Conservation (phyloP, 2,797 vertebrate genomes). For the Danio tinwini region DNA sequence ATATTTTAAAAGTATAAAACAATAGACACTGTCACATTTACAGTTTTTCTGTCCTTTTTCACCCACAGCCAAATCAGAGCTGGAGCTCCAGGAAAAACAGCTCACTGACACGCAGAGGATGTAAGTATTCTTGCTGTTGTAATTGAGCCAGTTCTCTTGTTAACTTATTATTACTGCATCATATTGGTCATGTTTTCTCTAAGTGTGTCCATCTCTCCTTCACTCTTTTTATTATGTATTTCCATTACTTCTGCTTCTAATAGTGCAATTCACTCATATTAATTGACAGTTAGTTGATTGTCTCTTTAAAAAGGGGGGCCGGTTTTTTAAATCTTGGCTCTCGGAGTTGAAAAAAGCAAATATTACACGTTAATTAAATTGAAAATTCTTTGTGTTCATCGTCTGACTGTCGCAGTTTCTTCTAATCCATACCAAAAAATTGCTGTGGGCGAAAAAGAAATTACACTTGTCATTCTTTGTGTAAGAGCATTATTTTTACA, state of each 20-base stretch:
- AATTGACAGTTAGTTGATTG: conserved; percentile 27
- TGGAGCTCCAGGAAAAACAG: conserved; percentile 88
- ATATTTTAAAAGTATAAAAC: conserved; percentile 11
- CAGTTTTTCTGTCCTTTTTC: conserved; percentile 5
- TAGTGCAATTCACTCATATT: conserved; percentile 23
- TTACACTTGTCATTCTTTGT: conserved; percentile 37
- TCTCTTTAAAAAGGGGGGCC: too few species aligned
- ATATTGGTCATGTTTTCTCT: not conserved
- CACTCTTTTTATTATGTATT: not conserved
- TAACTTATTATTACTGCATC: conserved; percentile 18
- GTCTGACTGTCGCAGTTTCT: conserved; percentile 54
- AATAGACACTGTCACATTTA: conserved; percentile 10
- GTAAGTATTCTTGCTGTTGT: conserved; percentile 71
- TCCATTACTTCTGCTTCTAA: conserved; percentile 20
- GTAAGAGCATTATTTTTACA: conserved; percentile 62
- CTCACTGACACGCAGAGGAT: conserved; percentile 86
- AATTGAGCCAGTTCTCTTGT: conserved; percentile 20
- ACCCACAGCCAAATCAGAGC: conserved; percentile 88
- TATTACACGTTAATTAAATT: conserved; percentile 43
- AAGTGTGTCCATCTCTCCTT: conserved; percentile 36
- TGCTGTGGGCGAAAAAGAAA: conserved; percentile 40
- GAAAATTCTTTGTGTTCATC: conserved; percentile 44
- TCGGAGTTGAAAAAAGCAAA: conserved; percentile 34
- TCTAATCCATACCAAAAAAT: conserved; percentile 38
- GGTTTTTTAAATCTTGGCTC: conserved; percentile 30